Evolutionary conservation across 1,140 invertebrate species (phyloP).

Genomic region (Heterodera schachtii): DNA sequence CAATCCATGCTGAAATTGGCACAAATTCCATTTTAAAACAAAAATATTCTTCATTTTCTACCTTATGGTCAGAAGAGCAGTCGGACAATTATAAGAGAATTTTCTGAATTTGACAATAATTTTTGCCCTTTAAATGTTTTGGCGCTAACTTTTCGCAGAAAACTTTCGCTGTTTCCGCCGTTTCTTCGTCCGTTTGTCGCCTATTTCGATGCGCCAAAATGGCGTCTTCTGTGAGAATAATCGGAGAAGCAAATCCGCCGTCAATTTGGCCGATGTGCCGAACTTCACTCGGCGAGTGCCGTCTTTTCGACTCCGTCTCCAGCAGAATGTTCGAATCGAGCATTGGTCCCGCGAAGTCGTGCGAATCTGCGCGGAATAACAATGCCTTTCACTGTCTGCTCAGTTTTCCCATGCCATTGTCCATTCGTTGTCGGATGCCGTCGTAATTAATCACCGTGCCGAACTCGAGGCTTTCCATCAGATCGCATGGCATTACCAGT

Average conservation of each 20-base stretch:
- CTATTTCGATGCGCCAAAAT: background rate
- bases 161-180: background rate
- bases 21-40: background rate
- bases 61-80: constrained; percentile 53
- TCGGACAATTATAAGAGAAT: constrained; percentile 60
- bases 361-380: background rate
- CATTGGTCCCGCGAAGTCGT: background rate
- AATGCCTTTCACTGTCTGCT: background rate
- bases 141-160: constrained; percentile 23
- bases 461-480: constrained; percentile 55
- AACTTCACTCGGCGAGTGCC: background rate
- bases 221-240: constrained; percentile 13
- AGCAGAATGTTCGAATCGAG: constrained; percentile 26
- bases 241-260: background rate
- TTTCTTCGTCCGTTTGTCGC: background rate
- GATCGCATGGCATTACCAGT: constrained; percentile 56
- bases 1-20: constrained; percentile 23
- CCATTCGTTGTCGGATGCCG: background rate
- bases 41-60: background rate
- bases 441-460: constrained; percentile 44
- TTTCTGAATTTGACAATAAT: constrained; percentile 29
- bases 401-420: constrained; percentile 11
- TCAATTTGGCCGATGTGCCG: background rate
- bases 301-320: background rate
- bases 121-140: background rate